Evolutionary conservation across 2,888 invertebrate species (phyloP).

Genomic region (Nomada lathburiana): DNA sequence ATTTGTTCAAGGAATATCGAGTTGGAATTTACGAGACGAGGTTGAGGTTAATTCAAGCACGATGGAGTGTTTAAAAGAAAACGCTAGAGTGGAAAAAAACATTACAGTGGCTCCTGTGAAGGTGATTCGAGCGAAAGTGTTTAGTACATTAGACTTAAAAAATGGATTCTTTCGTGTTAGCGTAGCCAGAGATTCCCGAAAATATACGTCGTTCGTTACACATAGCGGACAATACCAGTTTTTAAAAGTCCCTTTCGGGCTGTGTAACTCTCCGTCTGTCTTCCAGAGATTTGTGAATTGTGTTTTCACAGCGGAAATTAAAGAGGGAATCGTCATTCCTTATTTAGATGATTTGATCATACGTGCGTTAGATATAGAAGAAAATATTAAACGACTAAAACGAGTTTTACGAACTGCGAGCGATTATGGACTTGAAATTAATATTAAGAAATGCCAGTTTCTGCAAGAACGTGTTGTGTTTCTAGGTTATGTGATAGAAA

Average conservation of each 20-base stretch:
- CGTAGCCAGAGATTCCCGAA: background rate
- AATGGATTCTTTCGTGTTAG: conserved; percentile 22
- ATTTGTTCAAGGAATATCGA: no score
- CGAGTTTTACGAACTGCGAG: background rate
- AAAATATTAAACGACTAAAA: conserved; percentile 1
- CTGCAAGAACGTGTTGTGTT: background rate
- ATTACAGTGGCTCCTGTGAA: no score
- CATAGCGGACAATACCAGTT: conserved; percentile 25
- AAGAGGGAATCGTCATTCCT: conserved; percentile 1
- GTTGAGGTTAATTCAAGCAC: no score
- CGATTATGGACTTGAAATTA: conserved; percentile 14
- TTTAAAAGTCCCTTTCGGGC: conserved; percentile 3
- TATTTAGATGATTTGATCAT: conserved; percentile 27
- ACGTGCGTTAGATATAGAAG: background rate
- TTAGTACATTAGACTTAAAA: conserved; percentile 1
- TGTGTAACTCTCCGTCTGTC: background rate
- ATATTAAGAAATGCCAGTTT: conserved; percentile 30
- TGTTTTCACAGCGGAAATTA: conserved; percentile 4
- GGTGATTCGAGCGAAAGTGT: no score
- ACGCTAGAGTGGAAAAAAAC: no score
- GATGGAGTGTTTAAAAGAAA: no score
- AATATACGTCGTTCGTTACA: conserved; percentile 16
- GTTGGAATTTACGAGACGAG: no score
- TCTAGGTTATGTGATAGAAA: no score
- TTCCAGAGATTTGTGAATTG: conserved; percentile 19